These are phyloP conservation scores for Chelonus insularis DNA, from an alignment of 1,140 invertebrate species.

Conservation along the genomic window DNA sequence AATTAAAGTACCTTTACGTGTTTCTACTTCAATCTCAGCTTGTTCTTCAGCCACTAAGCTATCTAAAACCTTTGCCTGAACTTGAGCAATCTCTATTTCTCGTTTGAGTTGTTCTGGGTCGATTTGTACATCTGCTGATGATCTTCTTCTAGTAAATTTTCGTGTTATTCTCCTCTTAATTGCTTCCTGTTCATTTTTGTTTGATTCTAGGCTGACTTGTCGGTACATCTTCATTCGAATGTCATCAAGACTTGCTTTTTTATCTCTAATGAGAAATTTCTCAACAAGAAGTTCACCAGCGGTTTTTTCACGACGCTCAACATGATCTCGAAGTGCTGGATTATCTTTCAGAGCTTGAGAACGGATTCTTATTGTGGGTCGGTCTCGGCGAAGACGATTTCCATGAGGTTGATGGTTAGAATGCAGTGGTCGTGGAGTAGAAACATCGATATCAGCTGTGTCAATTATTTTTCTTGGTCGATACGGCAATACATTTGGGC, in stretches of 20 bases:
- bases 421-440: constrained; percentile 59
- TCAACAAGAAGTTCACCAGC: constrained; percentile 74
- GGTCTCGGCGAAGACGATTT: constrained; percentile 43
- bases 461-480: constrained; percentile 69
- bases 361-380: constrained; percentile 54
- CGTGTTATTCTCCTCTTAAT: constrained; percentile 45
- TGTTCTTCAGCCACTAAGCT: constrained; percentile 56
- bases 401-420: constrained; percentile 34
- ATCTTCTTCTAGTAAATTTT: constrained; percentile 49
- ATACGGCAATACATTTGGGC: constrained; percentile 33
- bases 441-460: constrained; percentile 82
- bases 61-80: constrained; percentile 55
- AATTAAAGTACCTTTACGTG: constrained; percentile 38
- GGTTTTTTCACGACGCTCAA: constrained; percentile 62
- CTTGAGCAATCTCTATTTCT: constrained; percentile 48
- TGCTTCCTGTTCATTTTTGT: constrained; percentile 31
- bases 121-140: constrained; percentile 48
- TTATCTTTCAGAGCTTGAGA: constrained; percentile 59
- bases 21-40: constrained; percentile 49
- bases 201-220: constrained; percentile 38
- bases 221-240: constrained; percentile 35
- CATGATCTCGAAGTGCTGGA: constrained; percentile 51
- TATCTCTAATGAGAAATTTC: constrained; percentile 74
- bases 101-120: constrained; percentile 48
- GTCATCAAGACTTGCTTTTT: constrained; percentile 53